These are phyloP conservation scores for Congeria kusceri DNA, from an alignment of 2,888 invertebrate genomes.

Conservation along the genomic window DNA sequence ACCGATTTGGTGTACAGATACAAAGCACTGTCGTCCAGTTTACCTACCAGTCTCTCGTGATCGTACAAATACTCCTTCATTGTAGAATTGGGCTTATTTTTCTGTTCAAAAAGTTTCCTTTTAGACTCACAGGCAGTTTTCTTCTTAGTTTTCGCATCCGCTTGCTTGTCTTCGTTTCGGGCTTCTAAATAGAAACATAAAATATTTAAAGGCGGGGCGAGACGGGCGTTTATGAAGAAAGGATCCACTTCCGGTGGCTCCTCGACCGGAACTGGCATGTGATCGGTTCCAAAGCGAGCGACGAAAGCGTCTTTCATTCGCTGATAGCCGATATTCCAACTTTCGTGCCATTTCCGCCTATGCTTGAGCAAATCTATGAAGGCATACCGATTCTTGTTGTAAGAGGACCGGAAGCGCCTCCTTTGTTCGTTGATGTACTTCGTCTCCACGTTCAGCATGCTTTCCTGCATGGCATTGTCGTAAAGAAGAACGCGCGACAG, in stretches of 20 bases:
- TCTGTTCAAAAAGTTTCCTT: no score
- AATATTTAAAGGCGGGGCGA: slow-evolving; percentile 58
- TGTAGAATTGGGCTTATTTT: no score
- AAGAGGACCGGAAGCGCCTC: slow-evolving; percentile 61
- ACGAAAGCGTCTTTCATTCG: slow-evolving; percentile 51
- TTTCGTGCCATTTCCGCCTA: slow-evolving; percentile 55
- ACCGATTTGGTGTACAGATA: slow-evolving; percentile 49
- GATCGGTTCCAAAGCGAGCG: slow-evolving; percentile 43
- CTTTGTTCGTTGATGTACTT: slow-evolving; percentile 61
- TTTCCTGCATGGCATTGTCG: slow-evolving; percentile 80
- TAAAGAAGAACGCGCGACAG: slow-evolving; percentile 77
- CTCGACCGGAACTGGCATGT: slow-evolving; percentile 47
- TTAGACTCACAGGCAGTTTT: neutral
- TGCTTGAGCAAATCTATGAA: slow-evolving; percentile 46
- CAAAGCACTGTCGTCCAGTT: neutral
- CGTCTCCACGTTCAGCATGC: slow-evolving; percentile 75
- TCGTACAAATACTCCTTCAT: slow-evolving; percentile 26
- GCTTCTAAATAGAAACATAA: slow-evolving; percentile 49
- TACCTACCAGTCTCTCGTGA: slow-evolving; percentile 22
- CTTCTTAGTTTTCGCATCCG: slow-evolving; percentile 19
- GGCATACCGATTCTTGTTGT: slow-evolving; percentile 58
- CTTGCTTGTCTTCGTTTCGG: slow-evolving; percentile 17
- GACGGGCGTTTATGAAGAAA: slow-evolving; percentile 49
- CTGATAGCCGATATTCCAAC: slow-evolving; percentile 46
- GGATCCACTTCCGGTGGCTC: slow-evolving; percentile 50